Evolutionary conservation across 2,797 vertebrate species (phyloP).

Genomic region (Garrulus glandarius): DNA sequence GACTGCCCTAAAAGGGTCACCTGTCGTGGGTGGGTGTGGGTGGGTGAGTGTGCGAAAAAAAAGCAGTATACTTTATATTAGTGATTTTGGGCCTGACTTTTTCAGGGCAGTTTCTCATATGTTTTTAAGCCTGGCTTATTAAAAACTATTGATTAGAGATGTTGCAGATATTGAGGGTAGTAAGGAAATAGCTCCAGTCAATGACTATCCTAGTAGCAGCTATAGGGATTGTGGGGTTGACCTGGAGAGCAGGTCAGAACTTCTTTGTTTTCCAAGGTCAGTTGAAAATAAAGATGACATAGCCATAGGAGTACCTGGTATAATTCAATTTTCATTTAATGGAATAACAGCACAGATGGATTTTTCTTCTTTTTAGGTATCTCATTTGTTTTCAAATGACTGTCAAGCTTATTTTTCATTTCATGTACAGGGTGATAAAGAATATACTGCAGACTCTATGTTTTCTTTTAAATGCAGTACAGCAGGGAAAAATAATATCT

Average conservation of each 20-base stretch:
- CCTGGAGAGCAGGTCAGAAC: slow-evolving; percentile 67
- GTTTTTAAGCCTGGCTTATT: slow-evolving; percentile 69
- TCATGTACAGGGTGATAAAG: background rate
- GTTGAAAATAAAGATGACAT: background rate
- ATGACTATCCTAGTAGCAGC: slow-evolving; percentile 25
- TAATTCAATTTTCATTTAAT: background rate
- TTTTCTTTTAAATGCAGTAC: slow-evolving; percentile 48
- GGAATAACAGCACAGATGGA: background rate
- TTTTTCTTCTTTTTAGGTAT: background rate
- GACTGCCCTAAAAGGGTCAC: background rate
- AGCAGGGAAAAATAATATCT: background rate
- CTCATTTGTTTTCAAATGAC: background rate
- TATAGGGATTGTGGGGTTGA: slow-evolving; percentile 68
- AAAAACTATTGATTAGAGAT: slow-evolving; percentile 76
- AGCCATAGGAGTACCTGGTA: background rate
- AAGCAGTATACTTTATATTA: slow-evolving; percentile 62
- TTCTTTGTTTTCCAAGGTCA: slow-evolving; percentile 51
- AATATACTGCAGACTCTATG: background rate
- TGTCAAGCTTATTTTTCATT: background rate
- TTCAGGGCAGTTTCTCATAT: slow-evolving; percentile 22
- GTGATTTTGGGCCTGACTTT: slow-evolving; percentile 66
- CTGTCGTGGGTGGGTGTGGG: background rate
- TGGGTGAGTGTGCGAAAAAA: background rate
- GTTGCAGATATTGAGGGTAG: slow-evolving; percentile 11
- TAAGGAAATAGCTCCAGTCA: slow-evolving; percentile 7